Evolutionary conservation across 2,797 vertebrate genomes (phyloP), one percentile per base, ranked within the genome.

Genomic region (Gallinago stenura): DNA sequence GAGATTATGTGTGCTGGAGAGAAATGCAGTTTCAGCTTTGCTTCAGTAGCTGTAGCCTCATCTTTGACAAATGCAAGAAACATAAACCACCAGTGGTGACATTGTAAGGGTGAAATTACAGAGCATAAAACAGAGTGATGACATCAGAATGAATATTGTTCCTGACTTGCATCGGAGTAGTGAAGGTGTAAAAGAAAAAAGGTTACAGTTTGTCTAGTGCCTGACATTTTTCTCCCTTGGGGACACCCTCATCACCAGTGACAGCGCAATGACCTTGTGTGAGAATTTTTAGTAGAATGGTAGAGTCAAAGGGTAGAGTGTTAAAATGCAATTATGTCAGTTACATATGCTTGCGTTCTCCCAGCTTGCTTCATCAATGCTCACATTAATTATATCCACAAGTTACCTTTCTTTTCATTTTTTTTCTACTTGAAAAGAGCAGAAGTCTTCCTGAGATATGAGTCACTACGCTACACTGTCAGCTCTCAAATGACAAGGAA

Each of bases 61-160:
- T 95, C 90, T 96, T 93, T 87, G 95, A 89, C 80, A 91, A 95
- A 97, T 66, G 95, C 71, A 72, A 83, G 79, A 81, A 95, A 93
- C 48, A 83, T 80, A 95, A 96, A 94, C 50, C 3, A 95, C 85
- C 4, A 97, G n/a, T 79, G 84, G 95, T 97, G 93, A 97, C 92
- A 93, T 51, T 95, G 78, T 88, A 96, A 94, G 57, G 83, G 87
- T 86, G 87, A 96, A 96, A 93, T 94, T 94, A 97, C 46, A 65
- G 28, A 94, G 61, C 96, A 90, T 93, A 95, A 96, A 95, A 82
- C 64, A 82, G 85, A 94, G 79, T 2, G 0, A 90, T 53, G 89
- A 33, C 60, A 86, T 78, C 1, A 1, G 50, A 97, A 96, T 78
- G 14, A 95, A 84, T 97, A 94, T 89, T 97, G 72, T 85, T 84